Conservation (phyloP, 2,888 invertebrate species). For the Apodemia zela region DNA sequence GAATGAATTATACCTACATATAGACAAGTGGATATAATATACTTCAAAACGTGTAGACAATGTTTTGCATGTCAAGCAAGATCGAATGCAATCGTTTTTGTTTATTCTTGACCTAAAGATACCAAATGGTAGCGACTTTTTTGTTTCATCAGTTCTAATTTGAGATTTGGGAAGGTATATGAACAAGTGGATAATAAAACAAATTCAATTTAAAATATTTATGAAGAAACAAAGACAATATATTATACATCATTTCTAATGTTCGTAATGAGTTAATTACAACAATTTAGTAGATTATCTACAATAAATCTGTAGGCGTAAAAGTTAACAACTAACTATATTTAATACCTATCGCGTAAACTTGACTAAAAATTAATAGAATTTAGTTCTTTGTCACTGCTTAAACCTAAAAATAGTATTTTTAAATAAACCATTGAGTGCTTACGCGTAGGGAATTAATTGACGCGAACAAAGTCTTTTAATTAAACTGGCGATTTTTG, state of each 20-base stretch:
- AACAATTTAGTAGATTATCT: slow-evolving; percentile 61
- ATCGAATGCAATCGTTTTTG: too few species aligned
- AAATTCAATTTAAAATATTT: slow-evolving; percentile 70
- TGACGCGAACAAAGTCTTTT: too few species aligned
- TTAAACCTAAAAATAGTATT: slow-evolving; percentile 37
- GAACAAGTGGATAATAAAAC: slow-evolving; percentile 26
- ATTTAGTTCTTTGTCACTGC: slow-evolving; percentile 8
- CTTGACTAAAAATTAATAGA: slow-evolving; percentile 36
- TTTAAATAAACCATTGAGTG: slow-evolving; percentile 41
- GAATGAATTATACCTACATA: too few species aligned
- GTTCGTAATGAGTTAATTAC: slow-evolving; percentile 69
- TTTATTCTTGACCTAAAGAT: too few species aligned
- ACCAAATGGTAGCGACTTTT: too few species aligned
- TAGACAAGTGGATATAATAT: too few species aligned
- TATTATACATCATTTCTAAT: slow-evolving; percentile 71
- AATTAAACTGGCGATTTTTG: too few species aligned
- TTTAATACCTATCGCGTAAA: slow-evolving; percentile 31
- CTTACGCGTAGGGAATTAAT: too few species aligned
- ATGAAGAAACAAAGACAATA: slow-evolving; percentile 79
- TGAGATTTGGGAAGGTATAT: too few species aligned
- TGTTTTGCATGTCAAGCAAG: too few species aligned
- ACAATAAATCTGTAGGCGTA: slow-evolving; percentile 35
- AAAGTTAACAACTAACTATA: slow-evolving; percentile 38
- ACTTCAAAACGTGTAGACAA: too few species aligned
- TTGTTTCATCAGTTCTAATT: too few species aligned